Conservation (phyloP, 2,113 vertebrate species). For the Toxotes jaculatrix region DNA sequence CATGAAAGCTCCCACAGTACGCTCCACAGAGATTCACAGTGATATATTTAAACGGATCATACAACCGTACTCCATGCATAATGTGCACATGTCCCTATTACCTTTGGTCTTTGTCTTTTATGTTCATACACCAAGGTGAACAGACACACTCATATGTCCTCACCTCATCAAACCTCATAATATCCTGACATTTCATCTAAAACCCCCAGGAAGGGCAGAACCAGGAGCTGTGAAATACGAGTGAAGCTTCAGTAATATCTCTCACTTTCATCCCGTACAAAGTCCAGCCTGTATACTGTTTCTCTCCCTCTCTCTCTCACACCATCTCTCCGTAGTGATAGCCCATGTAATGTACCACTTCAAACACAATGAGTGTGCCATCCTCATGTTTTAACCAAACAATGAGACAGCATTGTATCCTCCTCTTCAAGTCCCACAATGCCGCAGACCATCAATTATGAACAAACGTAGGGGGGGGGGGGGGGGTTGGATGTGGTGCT, state of each 20-base stretch:
- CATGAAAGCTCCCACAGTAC: slow-evolving; percentile 29
- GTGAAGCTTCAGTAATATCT: slow-evolving; percentile 35
- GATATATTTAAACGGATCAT: slow-evolving; percentile 57
- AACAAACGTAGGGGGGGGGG: slow-evolving; percentile 38
- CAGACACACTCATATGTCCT: background rate
- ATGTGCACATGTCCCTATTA: slow-evolving; percentile 39
- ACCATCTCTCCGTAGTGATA: background rate
- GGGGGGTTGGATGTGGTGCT: slow-evolving; percentile 46
- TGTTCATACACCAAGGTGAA: slow-evolving; percentile 38
- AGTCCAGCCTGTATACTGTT: slow-evolving; percentile 10
- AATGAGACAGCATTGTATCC: slow-evolving; percentile 17
- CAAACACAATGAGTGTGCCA: slow-evolving; percentile 23
- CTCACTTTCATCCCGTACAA: slow-evolving; percentile 24
- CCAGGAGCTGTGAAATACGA: slow-evolving; percentile 38
- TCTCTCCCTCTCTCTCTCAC: slow-evolving; percentile 20
- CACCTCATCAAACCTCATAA: slow-evolving; percentile 52
- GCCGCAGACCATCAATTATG: slow-evolving; percentile 64
- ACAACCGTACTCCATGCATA: slow-evolving; percentile 36
- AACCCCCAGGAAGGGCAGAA: slow-evolving; percentile 37
- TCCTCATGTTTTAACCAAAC: slow-evolving; percentile 41
- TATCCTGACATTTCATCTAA: slow-evolving; percentile 55
- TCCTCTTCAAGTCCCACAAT: slow-evolving; percentile 31
- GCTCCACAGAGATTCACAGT: slow-evolving; percentile 19
- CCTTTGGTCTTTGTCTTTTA: slow-evolving; percentile 38
- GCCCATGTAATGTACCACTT: slow-evolving; percentile 15